Evolutionary conservation across 2,888 invertebrate genomes (phyloP), one percentile per base, ranked within the genome.

Genomic region (Lithodes maja): DNA sequence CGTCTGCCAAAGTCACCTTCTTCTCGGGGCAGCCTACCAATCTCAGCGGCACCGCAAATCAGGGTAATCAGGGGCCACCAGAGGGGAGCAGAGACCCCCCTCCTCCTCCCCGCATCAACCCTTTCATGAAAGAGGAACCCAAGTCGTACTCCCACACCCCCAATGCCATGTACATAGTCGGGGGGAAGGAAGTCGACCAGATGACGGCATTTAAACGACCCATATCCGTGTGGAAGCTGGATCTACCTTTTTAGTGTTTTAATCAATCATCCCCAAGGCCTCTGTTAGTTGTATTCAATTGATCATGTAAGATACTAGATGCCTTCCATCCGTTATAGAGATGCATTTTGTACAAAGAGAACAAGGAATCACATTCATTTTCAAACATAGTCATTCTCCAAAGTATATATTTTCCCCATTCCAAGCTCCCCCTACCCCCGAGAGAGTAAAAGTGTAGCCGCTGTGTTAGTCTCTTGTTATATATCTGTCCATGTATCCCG

Each of bases 101-200:
- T 17, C 80, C 81, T 2, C 71, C 85, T 1, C 85, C 85, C 50
- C 89, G 91, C 3, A 85, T 90, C 17, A 91, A 91, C 78, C 91
- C 91, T 9, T 91, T 91, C 61, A 53, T 91, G 69, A 89, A 78
- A 52, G 82, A 80, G 33, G 92, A 92, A 33, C 84, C 87, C 1
- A 49, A 71, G 1, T 86, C 71, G 15, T 85, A 91, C 53, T 54
- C 83, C 82, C 78, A 90, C 54, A 71, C 91, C 2, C 92, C 92
- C 1, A 91, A 96, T 74, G 96, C 95, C 92, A 95, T 96, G 91
- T 96, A 96, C 93, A 93, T 97, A 87, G 95, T 97, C 90, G 97
- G 97, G 0, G 97, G 97, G 0, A 96, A 96, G 92, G 97, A 97
- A 93, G 96, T 96, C 82, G 96, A 96, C 15, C 96, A 97, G 92